Conservation (phyloP, 2,888 invertebrate genomes). For the Toxonevra muliebris region DNA sequence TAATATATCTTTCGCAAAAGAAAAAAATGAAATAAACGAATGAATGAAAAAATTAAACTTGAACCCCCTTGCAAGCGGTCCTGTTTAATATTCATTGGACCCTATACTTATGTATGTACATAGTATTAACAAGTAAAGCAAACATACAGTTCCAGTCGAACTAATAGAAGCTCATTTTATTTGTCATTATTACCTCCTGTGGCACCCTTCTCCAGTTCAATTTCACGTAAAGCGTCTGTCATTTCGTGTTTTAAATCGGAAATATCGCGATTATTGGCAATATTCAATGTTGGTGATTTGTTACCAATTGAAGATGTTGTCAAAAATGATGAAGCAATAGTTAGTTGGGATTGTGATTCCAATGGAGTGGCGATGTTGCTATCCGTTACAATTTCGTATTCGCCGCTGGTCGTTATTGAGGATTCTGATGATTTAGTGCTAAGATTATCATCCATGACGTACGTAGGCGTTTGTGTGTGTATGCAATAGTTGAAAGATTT, state of each 20-base stretch:
- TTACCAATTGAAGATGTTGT: constrained; percentile 34
- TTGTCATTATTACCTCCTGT: constrained; percentile 20
- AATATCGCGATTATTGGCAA: constrained; percentile 73
- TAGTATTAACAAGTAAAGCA: too few relatives aligned
- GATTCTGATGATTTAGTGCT: constrained; percentile 76
- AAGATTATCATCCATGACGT: constrained; percentile 71
- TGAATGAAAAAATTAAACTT: too few relatives aligned
- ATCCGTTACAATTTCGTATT: constrained; percentile 74
- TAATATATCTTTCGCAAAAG: too few relatives aligned
- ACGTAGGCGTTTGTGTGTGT: constrained; percentile 6
- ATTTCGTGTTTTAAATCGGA: constrained; percentile 72
- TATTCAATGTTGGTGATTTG: constrained; percentile 69
- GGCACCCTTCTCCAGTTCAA: constrained; percentile 49
- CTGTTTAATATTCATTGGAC: too few relatives aligned
- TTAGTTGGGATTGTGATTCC: constrained; percentile 41
- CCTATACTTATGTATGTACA: too few relatives aligned
- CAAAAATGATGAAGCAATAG: background rate
- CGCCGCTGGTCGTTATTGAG: constrained; percentile 74
- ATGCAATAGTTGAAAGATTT: background rate
- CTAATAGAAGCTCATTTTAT: too few relatives aligned
- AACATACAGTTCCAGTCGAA: too few relatives aligned
- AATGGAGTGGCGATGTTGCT: constrained; percentile 60
- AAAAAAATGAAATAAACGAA: too few relatives aligned
- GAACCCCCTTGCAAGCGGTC: too few relatives aligned
- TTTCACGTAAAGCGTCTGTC: constrained; percentile 68